Conservation (phyloP, 1,140 invertebrate species). For the Drosophila eugracilis region DNA sequence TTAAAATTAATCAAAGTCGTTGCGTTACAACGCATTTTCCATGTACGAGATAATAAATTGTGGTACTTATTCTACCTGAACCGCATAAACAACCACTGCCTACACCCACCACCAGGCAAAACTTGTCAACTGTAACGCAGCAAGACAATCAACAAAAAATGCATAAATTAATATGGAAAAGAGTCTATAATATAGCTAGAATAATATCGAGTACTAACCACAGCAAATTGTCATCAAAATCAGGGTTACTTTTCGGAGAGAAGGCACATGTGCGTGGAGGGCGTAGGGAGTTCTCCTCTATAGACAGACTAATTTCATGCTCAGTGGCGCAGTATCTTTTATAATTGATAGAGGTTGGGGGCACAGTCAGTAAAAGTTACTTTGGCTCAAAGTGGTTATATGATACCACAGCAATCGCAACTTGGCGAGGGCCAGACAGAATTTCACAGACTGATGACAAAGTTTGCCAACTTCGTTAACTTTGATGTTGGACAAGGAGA, state of each 20-base stretch:
- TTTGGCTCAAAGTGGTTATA: constrained; percentile 19
- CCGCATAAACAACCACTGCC: constrained; percentile 27
- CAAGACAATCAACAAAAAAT: constrained; percentile 72
- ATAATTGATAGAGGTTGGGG: constrained; percentile 63
- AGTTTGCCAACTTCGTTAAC: constrained; percentile 11
- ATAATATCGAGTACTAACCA: constrained; percentile 65
- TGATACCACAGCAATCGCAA: constrained; percentile 22
- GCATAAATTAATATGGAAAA: constrained; percentile 75
- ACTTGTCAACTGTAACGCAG: constrained; percentile 80
- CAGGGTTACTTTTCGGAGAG: constrained; percentile 41
- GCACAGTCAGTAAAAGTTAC: constrained; percentile 1
- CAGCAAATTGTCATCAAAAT: constrained; percentile 48
- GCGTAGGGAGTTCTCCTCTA: constrained; percentile 11
- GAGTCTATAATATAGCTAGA: constrained; percentile 43
- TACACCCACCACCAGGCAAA: constrained; percentile 28
- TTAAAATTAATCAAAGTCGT: constrained; percentile 73
- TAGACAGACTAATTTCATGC: constrained; percentile 69
- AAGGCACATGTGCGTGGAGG: constrained; percentile 12
- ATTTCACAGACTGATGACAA: constrained; percentile 5
- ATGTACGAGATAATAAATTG: constrained; percentile 58
- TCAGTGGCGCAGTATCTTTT: constrained; percentile 67
- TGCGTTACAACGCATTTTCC: constrained; percentile 64
- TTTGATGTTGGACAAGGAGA: not conserved
- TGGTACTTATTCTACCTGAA: constrained; percentile 34
- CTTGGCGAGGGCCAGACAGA: not conserved